A percentile compares a stretch with the other conserved stretches of the same genome.
These are phyloP conservation scores for Lordiphosa fenestrarum DNA, from an alignment of 2,888 invertebrate genomes.

Conservation along the genomic window DNA sequence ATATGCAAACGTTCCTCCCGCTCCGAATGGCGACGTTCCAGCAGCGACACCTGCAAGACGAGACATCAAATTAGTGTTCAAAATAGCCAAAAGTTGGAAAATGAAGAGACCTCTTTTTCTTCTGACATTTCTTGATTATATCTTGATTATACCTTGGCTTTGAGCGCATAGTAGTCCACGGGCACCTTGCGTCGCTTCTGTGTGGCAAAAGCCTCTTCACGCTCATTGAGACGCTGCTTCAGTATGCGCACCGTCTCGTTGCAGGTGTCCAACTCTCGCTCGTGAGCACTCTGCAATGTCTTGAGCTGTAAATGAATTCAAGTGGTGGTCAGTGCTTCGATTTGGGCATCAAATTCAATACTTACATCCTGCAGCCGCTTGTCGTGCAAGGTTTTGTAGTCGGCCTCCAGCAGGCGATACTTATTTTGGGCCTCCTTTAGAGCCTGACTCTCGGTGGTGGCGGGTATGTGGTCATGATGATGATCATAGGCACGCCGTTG, in stretches of 20 bases:
- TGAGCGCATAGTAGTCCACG: conserved; percentile 80
- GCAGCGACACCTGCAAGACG: conserved; percentile 76
- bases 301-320: conserved; percentile 82
- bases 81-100: neutral
- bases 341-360: neutral
- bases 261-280: conserved; percentile 84
- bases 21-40: conserved; percentile 80
- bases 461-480: conserved; percentile 73
- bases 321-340: neutral
- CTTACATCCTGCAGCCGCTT: conserved; percentile 91
- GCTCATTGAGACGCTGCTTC: conserved; percentile 79
- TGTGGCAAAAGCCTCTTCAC: conserved; percentile 78
- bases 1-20: conserved; percentile 80
- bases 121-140: conserved; percentile 39
- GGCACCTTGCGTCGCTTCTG: conserved; percentile 80
- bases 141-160: conserved; percentile 77
- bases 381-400: conserved; percentile 87
- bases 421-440: conserved; percentile 83
- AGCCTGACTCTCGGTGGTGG: conserved; percentile 77
- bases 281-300: conserved; percentile 87
- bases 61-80: neutral
- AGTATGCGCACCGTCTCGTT: conserved; percentile 79
- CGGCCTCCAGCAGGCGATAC: conserved; percentile 86
- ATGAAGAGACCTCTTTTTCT: neutral
- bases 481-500: conserved; percentile 62